phyloP scores from a whole-genome alignment of 2,888 invertebrate species.

The Melinaea menophilus region DNA sequence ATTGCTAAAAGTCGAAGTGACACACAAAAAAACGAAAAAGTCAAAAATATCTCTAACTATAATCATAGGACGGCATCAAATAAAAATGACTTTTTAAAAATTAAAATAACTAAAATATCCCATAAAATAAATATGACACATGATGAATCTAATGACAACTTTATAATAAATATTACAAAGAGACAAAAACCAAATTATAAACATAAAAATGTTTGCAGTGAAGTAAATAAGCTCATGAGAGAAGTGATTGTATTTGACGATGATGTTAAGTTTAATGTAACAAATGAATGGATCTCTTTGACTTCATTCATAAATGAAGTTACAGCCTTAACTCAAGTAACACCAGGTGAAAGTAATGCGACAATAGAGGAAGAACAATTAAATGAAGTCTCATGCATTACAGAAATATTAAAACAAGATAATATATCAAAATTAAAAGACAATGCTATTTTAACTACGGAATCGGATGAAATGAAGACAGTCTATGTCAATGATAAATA shows the following conservation, averaged over 20 bases:
- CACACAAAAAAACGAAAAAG: background rate
- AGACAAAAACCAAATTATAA: background rate
- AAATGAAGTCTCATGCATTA: slow-evolving; percentile 8
- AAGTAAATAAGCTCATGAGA: slow-evolving; percentile 36
- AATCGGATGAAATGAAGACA: background rate
- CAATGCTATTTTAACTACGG: background rate
- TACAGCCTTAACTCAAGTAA: slow-evolving; percentile 24
- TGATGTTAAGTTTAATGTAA: slow-evolving; percentile 16
- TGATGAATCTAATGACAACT: background rate
- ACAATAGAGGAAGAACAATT: slow-evolving; percentile 36
- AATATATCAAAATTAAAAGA: slow-evolving; percentile 8
- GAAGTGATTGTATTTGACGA: slow-evolving; percentile 32
- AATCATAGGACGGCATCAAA: background rate
- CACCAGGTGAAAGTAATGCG: slow-evolving; percentile 21
- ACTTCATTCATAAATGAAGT: slow-evolving; percentile 30
- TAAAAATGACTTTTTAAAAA: background rate
- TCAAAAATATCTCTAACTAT: background rate
- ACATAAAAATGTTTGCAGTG: slow-evolving; percentile 26
- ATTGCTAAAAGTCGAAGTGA: background rate
- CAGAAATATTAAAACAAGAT: slow-evolving; percentile 21
- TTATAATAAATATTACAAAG: background rate
- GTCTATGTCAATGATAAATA: slow-evolving; percentile 6
- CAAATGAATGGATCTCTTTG: background rate
- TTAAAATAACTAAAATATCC: background rate
- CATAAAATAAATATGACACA: background rate